Evolutionary conservation across 2,888 invertebrate genomes (phyloP), one percentile per base, ranked within the genome.

Genomic region (Noctua pronuba): DNA sequence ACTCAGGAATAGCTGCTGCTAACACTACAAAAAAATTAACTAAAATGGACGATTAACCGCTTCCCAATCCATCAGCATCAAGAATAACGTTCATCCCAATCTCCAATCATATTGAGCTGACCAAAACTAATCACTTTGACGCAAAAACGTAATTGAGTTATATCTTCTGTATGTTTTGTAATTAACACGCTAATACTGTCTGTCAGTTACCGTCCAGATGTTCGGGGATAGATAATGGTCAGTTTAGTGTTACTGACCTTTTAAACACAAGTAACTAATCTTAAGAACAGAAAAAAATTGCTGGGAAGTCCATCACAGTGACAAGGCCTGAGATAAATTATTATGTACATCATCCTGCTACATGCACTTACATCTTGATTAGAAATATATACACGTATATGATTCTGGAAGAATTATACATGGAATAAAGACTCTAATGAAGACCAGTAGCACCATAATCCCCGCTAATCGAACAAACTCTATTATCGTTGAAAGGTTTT

Each of bases 121-220:
- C 69, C 65, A 69, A 81, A 85, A 86, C 85, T 88, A 92, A 93
- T 92, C 91, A 90, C 87, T 88, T 87, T 79, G 79, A 79, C 79
- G 90, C 91, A 94, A 94, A 94, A 94, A 94, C 91, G 79, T 93
- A 92, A 94, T 94, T 93, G 91, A 92, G 92, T 94, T 91, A 92
- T 90, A 91, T 89, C 84, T 84, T 85, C 86, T 91, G 86, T 91
- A 84, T 91, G 90, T 92, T 92, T 91, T 92, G 87, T 92, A 91
- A 93, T 94, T 93, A 92, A 88, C 85, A 85, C 79, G 89, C 88
- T 91, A 88, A 80, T 80, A 77, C 75, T 73, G 85, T 76, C 90
- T 85, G 90, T 90, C 88, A 87, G 86, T 88, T 83, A 31, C 52
- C 82, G 82, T 41, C 49, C 62, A 74, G 72, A 84, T 84, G 75